These are phyloP conservation scores for Protaetia brevitarsis DNA, from an alignment of 1,140 invertebrate genomes.

Conservation along the genomic window DNA sequence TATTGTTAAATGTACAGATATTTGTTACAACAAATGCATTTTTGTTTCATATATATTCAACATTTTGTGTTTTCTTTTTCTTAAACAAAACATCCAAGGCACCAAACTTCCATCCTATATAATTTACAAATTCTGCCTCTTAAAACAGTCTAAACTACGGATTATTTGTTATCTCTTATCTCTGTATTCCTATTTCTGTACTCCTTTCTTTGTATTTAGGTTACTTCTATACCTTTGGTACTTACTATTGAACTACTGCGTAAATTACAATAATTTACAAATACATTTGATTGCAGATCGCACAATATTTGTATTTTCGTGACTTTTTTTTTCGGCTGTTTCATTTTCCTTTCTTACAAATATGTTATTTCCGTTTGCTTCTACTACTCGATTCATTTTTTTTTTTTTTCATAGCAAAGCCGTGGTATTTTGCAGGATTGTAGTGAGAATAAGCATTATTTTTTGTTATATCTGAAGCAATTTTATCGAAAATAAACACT, in stretches of 20 bases:
- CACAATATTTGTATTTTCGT: constrained; percentile 32
- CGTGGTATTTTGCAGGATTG: too few species aligned
- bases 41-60: constrained; percentile 36
- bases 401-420: too few species aligned
- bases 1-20: constrained; percentile 45
- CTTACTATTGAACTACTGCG: constrained; percentile 31
- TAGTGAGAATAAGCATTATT: too few species aligned
- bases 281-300: constrained; percentile 46
- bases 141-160: constrained; percentile 36
- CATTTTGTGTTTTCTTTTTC: constrained; percentile 38
- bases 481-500: too few species aligned
- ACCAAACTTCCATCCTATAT: constrained; percentile 41
- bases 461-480: background rate
- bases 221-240: constrained; percentile 14
- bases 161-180: constrained; percentile 12
- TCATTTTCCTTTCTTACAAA: constrained; percentile 3
- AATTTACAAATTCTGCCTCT: constrained; percentile 38
- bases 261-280: constrained; percentile 43
- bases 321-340: constrained; percentile 22
- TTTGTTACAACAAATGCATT: constrained; percentile 45
- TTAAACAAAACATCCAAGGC: constrained; percentile 47
- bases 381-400: background rate
- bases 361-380: background rate
- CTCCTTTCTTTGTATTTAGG: constrained; percentile 11
- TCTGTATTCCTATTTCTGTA: constrained; percentile 9